These are phyloP conservation scores for Cathartes aura DNA, from an alignment of 2,113 vertebrate species.

Conservation along the genomic window DNA sequence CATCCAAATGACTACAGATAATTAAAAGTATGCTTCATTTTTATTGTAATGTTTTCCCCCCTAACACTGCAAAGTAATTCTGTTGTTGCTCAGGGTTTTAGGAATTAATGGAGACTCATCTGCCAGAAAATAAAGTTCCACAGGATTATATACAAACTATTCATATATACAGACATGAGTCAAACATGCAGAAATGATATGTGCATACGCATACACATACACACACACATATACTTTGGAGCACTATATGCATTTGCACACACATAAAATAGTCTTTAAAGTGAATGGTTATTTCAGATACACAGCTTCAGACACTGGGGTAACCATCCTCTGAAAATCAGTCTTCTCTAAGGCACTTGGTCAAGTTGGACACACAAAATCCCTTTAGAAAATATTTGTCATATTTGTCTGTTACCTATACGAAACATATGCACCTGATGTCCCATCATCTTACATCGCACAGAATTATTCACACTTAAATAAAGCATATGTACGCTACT, in stretches of 20 bases:
- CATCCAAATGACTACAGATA: slow-evolving; percentile 54
- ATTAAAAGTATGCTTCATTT: slow-evolving; percentile 67
- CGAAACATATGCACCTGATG: background rate
- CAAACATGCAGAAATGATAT: background rate
- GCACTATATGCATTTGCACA: background rate
- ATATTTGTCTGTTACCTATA: background rate
- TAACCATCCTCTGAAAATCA: background rate
- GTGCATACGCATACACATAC: too few relatives aligned
- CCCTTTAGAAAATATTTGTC: background rate
- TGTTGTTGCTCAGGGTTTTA: slow-evolving; percentile 8
- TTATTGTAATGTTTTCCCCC: slow-evolving; percentile 22
- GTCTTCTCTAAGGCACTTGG: background rate
- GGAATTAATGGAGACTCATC: background rate
- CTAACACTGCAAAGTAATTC: slow-evolving; percentile 22
- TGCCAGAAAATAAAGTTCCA: slow-evolving; percentile 31
- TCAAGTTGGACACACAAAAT: background rate
- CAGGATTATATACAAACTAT: background rate
- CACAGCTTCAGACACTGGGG: background rate
- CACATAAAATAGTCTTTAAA: background rate
- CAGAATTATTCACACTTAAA: background rate
- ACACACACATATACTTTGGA: background rate
- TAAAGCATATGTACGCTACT: background rate
- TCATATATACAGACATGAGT: background rate
- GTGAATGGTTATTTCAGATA: background rate
- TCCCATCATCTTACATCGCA: background rate